phyloP scores from a whole-genome alignment of 2,113 vertebrate genomes.

The Morone saxatilis region DNA sequence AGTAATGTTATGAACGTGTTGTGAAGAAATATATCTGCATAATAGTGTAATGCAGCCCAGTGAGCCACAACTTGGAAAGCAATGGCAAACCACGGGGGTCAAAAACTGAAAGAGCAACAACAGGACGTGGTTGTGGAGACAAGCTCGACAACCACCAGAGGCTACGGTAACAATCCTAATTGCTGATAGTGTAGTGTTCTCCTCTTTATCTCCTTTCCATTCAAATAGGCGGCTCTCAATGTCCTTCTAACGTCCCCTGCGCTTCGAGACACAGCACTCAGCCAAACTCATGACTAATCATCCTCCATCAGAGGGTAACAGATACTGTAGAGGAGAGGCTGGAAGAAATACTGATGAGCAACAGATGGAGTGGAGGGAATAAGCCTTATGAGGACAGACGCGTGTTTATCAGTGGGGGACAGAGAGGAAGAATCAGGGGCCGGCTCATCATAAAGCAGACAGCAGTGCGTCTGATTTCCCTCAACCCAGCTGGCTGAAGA shows the following conservation, averaged over 20 bases:
- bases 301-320: slow-evolving; percentile 40
- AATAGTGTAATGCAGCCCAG: not conserved
- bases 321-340: slow-evolving; percentile 25
- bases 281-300: slow-evolving; percentile 53
- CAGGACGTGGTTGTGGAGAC: not conserved
- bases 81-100: not conserved
- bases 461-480: slow-evolving; percentile 29
- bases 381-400: slow-evolving; percentile 8
- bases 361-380: slow-evolving; percentile 39
- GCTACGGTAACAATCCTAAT: not conserved
- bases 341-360: slow-evolving; percentile 53
- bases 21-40: not conserved
- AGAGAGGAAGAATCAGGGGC: not conserved
- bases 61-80: not conserved
- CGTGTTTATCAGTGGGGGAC: slow-evolving; percentile 21
- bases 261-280: slow-evolving; percentile 25
- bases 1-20: not conserved
- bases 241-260: slow-evolving; percentile 51
- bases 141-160: not conserved
- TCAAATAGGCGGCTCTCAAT: slow-evolving; percentile 15
- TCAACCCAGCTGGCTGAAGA: slow-evolving; percentile 31
- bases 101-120: not conserved
- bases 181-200: not conserved
- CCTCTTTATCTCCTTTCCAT: slow-evolving; percentile 8
- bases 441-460: slow-evolving; percentile 43